Evolutionary conservation across 2,797 vertebrate genomes (phyloP), one percentile per base, ranked within the genome.

Genomic region (Pseudochaenichthys georgianus): DNA sequence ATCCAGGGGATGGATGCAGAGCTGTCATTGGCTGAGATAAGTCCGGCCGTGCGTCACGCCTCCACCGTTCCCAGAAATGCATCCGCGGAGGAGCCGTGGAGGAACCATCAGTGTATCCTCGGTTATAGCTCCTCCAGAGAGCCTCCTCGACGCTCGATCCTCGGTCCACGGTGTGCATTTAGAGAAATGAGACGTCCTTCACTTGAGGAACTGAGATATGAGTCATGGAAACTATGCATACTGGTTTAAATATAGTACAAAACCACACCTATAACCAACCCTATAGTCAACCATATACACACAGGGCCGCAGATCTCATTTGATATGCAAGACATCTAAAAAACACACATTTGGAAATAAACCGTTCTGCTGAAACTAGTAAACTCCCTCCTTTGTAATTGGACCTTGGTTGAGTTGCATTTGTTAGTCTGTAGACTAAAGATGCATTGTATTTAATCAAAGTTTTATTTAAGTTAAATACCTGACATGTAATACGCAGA

Each of bases 121-220:
- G n/a, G n/a, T n/a, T n/a, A n/a, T n/a, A n/a, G n/a, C n/a, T n/a
- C n/a, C n/a, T n/a, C n/a, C n/a, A n/a, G n/a, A n/a, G n/a, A n/a
- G n/a, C n/a, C n/a, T n/a, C n/a, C 23, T 28, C 23, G 23, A 28
- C 3, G 23, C 23, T 28, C 23, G 23, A 28, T 28, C 3, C 23
- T 28, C 23, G 23, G 23, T 28, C 23, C 23, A 3, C 23, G 23
- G 4, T 28, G 23, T 28, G 23, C 23, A 28, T 28, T 28, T 28
- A 28, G 23, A 28, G 23, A 28, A 28, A 28, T 28, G 3, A 28
- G 23, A 28, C 1, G 23, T 3, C 23, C 23, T 28, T 28, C 58
- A 77, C 42, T 2, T 43, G 51, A 77, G 83, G 80, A 86, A 87
- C 80, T 80, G 62, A 83, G 51, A 84, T 51, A 23, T 34, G 28